A percentile compares a stretch with the other conserved stretches of the same genome.
phyloP scores from a whole-genome alignment of 2,113 vertebrate genomes.

The Pithys albifrons region DNA sequence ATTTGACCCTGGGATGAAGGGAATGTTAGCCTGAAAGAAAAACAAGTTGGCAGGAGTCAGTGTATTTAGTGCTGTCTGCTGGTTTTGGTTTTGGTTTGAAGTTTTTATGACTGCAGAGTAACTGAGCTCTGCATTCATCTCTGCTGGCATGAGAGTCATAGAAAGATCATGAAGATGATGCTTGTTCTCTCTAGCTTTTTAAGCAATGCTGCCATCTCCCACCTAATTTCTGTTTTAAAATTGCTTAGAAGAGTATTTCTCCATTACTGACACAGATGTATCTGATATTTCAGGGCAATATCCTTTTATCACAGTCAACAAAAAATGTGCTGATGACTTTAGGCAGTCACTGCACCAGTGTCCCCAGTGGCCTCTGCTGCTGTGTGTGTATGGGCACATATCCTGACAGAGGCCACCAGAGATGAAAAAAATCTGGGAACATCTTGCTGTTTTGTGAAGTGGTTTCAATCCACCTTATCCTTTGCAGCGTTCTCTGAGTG shows the following conservation, averaged over 20 bases:
- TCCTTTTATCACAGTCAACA: background rate
- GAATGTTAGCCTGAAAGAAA: slow-evolving; percentile 13
- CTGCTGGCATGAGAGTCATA: background rate
- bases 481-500: background rate
- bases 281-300: background rate
- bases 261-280: background rate
- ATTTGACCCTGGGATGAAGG: slow-evolving; percentile 10
- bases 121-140: background rate
- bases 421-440: background rate
- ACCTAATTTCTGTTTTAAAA: background rate
- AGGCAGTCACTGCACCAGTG: background rate
- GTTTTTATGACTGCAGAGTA: background rate
- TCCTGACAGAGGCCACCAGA: background rate
- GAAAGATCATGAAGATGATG: background rate
- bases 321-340: background rate
- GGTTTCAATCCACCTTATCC: rapidly evolving
- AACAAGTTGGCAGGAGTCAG: slow-evolving; percentile 6
- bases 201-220: background rate
- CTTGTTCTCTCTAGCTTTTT: background rate
- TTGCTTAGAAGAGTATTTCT: background rate
- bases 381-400: background rate
- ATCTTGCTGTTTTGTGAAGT: background rate
- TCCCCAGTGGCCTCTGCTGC: background rate
- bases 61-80: background rate
- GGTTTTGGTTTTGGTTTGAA: background rate